Evolutionary conservation across 2,113 vertebrate species (phyloP), one percentile per base, ranked within the genome.

Genomic region (Sylvia atricapilla): DNA sequence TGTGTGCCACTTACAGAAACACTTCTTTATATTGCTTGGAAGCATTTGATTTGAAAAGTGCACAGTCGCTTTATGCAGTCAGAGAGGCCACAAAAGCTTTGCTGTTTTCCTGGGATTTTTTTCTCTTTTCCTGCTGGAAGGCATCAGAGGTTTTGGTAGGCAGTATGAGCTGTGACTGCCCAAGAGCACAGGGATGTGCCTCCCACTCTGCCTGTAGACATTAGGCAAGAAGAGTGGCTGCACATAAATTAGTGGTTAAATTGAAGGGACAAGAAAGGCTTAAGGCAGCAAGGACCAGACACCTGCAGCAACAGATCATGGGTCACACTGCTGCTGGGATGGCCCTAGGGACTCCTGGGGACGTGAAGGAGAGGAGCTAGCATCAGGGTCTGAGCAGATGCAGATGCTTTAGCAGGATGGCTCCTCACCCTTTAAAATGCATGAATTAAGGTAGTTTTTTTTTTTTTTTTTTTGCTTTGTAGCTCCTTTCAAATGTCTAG

Each of bases 151-250:
- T 81, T 84, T 89, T 33, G 31, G 7, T 72, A 49, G 24, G 9
- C 70, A 67, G 10, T 16, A 14, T 41, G 41, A 85, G n/a, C 66
- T 55, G n/a, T 1, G 4, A 9, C 70, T 79, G 24, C 59, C 28
- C 31, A 1, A 4, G 39, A 52, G 30, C 35, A n/a, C 22, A 33
- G 30, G 43, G 55, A 12, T 33, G 35, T 39, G 9, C 22, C 60
- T 89, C 10, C 19, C 2, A 3, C 56, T 47, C 28, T 5, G 16
- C 5, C 1, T 23, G 23, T 21, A n/a, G 56, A 25, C 0, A 0
- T 53, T 58, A 44, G 49, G 68, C 33, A 60, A 50, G 64, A 69
- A 43, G 33, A 70, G 24, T 23, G 55, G 31, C 28, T 58, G 82
- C 1, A 2, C 14, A 16, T 80, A 52, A 77, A 77, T 80, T 18